These are phyloP conservation scores for Synanthedon vespiformis DNA, from an alignment of 2,888 invertebrate species.

Conservation along the genomic window DNA sequence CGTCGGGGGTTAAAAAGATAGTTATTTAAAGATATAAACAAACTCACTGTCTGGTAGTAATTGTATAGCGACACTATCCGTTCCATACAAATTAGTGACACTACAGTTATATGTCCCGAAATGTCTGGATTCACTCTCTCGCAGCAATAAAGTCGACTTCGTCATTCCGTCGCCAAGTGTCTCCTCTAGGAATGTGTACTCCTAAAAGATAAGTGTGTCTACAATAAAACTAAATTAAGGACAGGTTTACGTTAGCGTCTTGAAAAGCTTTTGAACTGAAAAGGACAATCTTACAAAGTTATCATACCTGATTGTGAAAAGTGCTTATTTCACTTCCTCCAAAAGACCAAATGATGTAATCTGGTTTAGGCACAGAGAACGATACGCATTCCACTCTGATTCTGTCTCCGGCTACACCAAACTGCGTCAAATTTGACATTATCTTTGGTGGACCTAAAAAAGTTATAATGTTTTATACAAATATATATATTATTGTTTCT, in stretches of 20 bases:
- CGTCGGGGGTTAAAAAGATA: not conserved
- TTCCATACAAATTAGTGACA: conserved; percentile 90
- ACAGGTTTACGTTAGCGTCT: not conserved
- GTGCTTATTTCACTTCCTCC: conserved; percentile 83
- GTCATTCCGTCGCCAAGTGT: conserved; percentile 78
- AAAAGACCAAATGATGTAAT: conserved; percentile 87
- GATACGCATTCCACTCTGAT: conserved; percentile 89
- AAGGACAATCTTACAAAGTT: too few relatives aligned
- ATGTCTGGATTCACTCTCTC: conserved; percentile 83
- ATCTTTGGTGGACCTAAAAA: conserved; percentile 79
- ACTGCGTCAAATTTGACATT: conserved; percentile 84
- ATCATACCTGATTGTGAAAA: conserved; percentile 25
- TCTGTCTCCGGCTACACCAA: conserved; percentile 82
- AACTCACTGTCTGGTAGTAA: conserved; percentile 90
- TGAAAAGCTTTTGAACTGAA: too few relatives aligned
- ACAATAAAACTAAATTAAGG: conserved; percentile 4
- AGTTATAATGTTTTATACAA: conserved; percentile 4
- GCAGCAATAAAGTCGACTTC: conserved; percentile 86
- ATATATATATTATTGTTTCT: too few relatives aligned
- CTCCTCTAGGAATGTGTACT: conserved; percentile 82
- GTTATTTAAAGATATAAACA: too few relatives aligned
- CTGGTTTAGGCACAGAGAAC: conserved; percentile 90
- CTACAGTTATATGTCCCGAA: conserved; percentile 95
- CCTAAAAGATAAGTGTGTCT: conserved; percentile 42
- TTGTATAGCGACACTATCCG: conserved; percentile 84